Base-by-base conservation (phyloP, 2,113 vertebrate genomes). In the Formicarius rufipectus region DNA sequence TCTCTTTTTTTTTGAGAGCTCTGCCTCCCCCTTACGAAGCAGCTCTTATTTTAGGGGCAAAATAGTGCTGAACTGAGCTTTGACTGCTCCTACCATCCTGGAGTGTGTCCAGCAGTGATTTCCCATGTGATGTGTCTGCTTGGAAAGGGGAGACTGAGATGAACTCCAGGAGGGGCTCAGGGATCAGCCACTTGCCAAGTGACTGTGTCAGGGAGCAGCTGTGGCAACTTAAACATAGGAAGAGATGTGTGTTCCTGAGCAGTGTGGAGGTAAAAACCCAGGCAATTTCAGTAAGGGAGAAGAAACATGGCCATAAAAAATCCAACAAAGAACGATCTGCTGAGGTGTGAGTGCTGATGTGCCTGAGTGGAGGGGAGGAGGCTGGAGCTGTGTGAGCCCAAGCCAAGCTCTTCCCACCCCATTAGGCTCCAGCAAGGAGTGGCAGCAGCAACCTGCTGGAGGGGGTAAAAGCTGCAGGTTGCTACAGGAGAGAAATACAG, bases 61-160 rank as follows among this genome's bases (percentile, higher is more conserved):
- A 80, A 7, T 4, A 30, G 35, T 31, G 73, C 81, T 60, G 82
- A 71, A 27, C 71, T 85, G 50, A 75, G 60, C 67, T 62, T 28
- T 66, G 74, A 23, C 44, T 73, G 44, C 27, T 68, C 0, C 0
- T 35, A 78, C 56, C 83, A 24, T 9, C 0, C 0, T 7, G 1
- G 23, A 59, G 30, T 1, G 1, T 5, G 31, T 25, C 59, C 9
- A 2, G 53, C 3, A 8, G 59, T 14, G 64, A 45, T 44, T 76
- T 68, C 60, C 82, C 53, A 16, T 39, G 6, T 10, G 73, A 19
- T 3, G 2, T 53, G 31, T 35, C 50, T 77, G 35, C 2, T 1
- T 2, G 9, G 72, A 31, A 24, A 49, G 31, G n/a, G 24, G 37
- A 28, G 55, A 1, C 24, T 0, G 7, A 58, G 71, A 11, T 0